Evolutionary conservation across 2,888 invertebrate genomes (phyloP).

Genomic region (Oscheius myriophilus): DNA sequence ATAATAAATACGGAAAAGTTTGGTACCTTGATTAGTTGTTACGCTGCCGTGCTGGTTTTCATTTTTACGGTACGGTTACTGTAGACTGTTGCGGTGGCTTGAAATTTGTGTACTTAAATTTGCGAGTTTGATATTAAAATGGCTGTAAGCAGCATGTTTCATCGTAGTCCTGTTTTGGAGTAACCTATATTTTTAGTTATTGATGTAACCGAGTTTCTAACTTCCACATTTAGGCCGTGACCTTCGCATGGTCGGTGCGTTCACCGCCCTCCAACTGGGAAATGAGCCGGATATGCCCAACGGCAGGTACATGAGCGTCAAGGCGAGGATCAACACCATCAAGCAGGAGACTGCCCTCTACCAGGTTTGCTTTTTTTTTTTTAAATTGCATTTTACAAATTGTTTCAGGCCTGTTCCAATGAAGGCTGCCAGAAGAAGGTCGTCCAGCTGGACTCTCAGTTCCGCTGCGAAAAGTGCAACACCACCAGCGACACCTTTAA

Average conservation of each 20-base stretch:
- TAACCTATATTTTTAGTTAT: no score
- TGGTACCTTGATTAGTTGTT: no score
- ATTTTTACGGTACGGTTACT: no score
- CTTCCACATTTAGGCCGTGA: conserved; percentile 35
- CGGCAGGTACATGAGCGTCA: conserved; percentile 81
- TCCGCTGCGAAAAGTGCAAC: conserved; percentile 93
- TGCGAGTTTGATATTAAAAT: no score
- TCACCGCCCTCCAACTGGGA: conserved; percentile 45
- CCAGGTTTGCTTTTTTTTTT: conserved; percentile 74
- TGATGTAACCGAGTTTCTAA: no score
- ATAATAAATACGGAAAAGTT: no score
- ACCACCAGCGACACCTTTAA: conserved; percentile 85
- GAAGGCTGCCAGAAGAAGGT: conserved; percentile 91
- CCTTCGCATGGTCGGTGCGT: conserved; percentile 47
- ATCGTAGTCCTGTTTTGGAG: no score
- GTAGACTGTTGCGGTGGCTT: no score
- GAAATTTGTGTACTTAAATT: no score
- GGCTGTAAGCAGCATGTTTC: no score
- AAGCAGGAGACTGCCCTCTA: conserved; percentile 87
- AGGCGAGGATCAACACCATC: conserved; percentile 83
- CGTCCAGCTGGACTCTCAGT: conserved; percentile 85
- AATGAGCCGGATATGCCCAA: conserved; percentile 71
- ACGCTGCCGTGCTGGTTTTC: no score
- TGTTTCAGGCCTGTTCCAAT: conserved; percentile 81
- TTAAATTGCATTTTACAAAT: background rate